Evolutionary conservation across 2,888 invertebrate species (phyloP).

Genomic region (Lutraria lutraria): DNA sequence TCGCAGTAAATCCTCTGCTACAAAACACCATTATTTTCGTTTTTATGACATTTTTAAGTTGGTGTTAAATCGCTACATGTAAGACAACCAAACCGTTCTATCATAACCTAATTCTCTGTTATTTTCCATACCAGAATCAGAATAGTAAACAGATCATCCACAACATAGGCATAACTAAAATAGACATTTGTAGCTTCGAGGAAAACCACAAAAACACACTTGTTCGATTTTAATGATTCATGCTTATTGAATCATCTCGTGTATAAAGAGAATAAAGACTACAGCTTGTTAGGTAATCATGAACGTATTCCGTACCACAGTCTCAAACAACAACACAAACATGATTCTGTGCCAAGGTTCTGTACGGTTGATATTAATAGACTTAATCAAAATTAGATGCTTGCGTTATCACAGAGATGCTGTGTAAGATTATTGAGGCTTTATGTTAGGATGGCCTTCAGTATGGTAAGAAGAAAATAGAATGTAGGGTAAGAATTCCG

Average conservation of each 20-base stretch:
- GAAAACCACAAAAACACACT: not conserved
- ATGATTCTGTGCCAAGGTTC: not conserved
- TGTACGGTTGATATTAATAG: not conserved
- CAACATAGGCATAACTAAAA: not conserved
- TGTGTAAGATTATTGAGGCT: not conserved
- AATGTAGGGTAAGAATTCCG: too few species aligned
- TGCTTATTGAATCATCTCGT: not conserved
- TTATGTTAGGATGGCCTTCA: too few species aligned
- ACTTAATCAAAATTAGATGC: slow-evolving; percentile 12
- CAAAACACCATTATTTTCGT: too few species aligned
- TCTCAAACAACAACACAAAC: not conserved
- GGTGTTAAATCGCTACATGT: too few species aligned
- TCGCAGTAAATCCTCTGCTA: too few species aligned
- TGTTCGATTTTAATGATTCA: not conserved
- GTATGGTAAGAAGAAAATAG: too few species aligned
- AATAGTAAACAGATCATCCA: not conserved
- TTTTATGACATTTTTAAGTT: too few species aligned
- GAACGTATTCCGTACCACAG: not conserved
- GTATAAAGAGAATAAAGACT: not conserved
- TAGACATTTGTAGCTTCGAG: not conserved
- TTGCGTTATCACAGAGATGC: not conserved
- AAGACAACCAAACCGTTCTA: too few species aligned
- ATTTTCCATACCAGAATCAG: not conserved
- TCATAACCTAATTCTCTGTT: too few species aligned
- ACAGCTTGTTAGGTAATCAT: slow-evolving; percentile 5